Evolutionary conservation across 2,113 vertebrate genomes (phyloP).

Genomic region (Numenius arquata): DNA sequence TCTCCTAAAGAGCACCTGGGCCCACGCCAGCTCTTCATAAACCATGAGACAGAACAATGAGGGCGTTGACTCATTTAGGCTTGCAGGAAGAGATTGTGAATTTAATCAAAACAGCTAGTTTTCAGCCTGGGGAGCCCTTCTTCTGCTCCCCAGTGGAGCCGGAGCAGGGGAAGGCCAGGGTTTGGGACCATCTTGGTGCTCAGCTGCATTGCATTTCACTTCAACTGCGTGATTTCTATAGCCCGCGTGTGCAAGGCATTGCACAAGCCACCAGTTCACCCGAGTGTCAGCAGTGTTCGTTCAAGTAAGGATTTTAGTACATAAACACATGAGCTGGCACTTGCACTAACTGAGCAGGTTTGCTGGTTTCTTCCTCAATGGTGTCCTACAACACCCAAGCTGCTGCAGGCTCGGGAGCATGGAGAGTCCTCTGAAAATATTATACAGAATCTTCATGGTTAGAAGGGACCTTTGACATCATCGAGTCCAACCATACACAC

Average conservation of each 20-base stretch:
- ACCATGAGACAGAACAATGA: background rate
- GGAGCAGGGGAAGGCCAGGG: background rate
- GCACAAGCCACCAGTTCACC: background rate
- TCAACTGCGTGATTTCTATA: rapidly evolving
- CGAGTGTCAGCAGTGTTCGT: background rate
- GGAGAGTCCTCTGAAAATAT: background rate
- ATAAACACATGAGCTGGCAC: background rate
- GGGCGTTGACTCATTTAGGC: background rate
- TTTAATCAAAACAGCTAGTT: background rate
- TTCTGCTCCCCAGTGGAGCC: background rate
- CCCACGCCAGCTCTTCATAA: rapidly evolving
- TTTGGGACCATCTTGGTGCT: rapidly evolving
- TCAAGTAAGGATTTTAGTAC: background rate
- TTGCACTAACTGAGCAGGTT: background rate
- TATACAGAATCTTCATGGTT: too few species aligned
- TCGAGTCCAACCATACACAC: too few species aligned
- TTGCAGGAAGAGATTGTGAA: background rate
- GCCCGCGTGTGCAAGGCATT: background rate
- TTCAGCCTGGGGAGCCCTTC: background rate
- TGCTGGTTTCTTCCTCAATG: background rate
- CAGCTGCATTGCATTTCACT: rapidly evolving
- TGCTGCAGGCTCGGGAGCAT: background rate
- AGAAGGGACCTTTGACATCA: too few species aligned
- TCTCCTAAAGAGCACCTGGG: background rate
- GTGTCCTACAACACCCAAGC: background rate